Conservation (phyloP, 2,113 vertebrate species). For the Malurus melanocephalus region DNA sequence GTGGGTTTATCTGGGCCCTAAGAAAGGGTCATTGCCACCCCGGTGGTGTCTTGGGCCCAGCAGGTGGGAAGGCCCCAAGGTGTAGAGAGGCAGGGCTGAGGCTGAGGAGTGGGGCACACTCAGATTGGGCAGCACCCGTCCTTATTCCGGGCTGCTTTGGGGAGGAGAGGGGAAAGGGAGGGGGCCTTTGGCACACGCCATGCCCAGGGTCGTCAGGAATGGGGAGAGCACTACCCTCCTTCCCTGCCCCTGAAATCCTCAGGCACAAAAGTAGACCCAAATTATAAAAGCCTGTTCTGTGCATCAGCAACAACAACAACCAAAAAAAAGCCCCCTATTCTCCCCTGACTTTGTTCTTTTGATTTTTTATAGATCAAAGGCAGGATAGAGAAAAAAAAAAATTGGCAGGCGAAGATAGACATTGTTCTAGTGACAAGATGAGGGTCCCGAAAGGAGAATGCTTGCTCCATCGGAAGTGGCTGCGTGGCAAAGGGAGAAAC, state of each 20-base stretch:
- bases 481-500: slow-evolving; percentile 77
- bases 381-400: slow-evolving; percentile 49
- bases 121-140: not conserved
- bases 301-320: slow-evolving; percentile 66
- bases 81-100: not conserved
- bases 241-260: slow-evolving; percentile 40
- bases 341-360: slow-evolving; percentile 86
- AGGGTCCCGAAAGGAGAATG: slow-evolving; percentile 81
- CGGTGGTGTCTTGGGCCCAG: not conserved
- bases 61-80: not conserved
- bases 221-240: not conserved
- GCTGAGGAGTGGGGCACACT: not conserved
- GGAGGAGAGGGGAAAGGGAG: not conserved
- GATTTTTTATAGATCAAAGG: slow-evolving; percentile 92
- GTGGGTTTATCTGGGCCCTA: not conserved
- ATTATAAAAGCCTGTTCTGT: slow-evolving; percentile 68
- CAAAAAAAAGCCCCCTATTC: slow-evolving; percentile 67
- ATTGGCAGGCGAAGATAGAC: slow-evolving; percentile 82
- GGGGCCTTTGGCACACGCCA: slow-evolving; percentile 37
- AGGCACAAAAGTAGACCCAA: slow-evolving; percentile 57
- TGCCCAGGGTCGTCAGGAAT: not conserved
- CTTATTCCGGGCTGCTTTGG: not conserved
- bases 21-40: not conserved
- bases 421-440: slow-evolving; percentile 87
- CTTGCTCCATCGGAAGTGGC: slow-evolving; percentile 85